Evolutionary conservation across 2,113 vertebrate genomes (phyloP), one percentile per base, ranked within the genome.

Genomic region (Notothenia coriiceps): DNA sequence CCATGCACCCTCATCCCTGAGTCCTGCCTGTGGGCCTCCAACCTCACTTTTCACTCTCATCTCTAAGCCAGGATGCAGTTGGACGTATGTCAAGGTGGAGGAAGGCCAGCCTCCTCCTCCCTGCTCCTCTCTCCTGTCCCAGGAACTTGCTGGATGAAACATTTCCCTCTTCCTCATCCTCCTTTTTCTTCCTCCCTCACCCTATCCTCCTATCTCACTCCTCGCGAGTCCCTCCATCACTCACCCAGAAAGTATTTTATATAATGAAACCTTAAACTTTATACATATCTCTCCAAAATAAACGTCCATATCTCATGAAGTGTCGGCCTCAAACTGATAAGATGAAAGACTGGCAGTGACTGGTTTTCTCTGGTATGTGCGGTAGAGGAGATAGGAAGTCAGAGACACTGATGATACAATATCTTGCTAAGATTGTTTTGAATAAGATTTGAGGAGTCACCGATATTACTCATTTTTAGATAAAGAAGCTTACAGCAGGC

Each of bases 61-160:
- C 67, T 75, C n/a, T 5, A 11, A 52, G 79, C 84, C 85, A 87
- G 77, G 65, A 82, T 60, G 75, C 57, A 62, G 69, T 59, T 86
- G 82, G 83, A 81, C 29, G 13, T 20, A 59, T 66, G 69, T 88
- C 86, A 86, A 83, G 15, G 55, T 56, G 54, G 67, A 87, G 55
- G 29, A 69, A 44, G 57, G 65, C 80, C 66, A 70, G 51, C 59
- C 59, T 82, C 78, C 52, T 63, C 25, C 71, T 88, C 82, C 60
- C 55, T 56, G 25, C 54, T 73, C 51, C 64, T 75, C 70, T 62
- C 74, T 62, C 49, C 60, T 52, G 43, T 80, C 64, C 61, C 54
- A 65, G 69, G 62, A 76, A 72, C 51, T 11, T 43, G 10, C 33
- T 86, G 79, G 83, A 77, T 64, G 79, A 61, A 72, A 77, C 55